Conservation (phyloP, 2,888 invertebrate genomes). For the Diaperis boleti region DNA sequence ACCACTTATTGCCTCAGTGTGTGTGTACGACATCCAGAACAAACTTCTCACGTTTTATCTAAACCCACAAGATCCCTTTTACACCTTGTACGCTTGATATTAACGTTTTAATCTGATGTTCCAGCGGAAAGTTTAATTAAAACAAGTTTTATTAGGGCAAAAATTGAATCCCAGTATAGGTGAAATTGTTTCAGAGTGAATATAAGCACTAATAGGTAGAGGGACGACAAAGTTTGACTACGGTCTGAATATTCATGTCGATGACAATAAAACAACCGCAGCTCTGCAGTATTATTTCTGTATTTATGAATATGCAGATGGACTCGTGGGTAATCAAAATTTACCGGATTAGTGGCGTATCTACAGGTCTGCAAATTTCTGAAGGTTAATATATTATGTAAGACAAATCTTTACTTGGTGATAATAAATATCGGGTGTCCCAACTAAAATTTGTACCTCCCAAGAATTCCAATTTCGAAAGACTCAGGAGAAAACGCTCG, state of each 20-base stretch:
- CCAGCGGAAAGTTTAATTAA: slow-evolving; percentile 30
- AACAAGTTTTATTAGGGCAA: slow-evolving; percentile 11
- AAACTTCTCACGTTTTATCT: slow-evolving; percentile 3
- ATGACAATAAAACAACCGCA: slow-evolving; percentile 34
- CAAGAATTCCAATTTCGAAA: too few species aligned
- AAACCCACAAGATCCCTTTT: slow-evolving; percentile 13
- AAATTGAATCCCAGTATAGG: slow-evolving; percentile 12
- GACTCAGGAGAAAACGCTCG: too few species aligned
- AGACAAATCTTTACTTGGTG: too few species aligned
- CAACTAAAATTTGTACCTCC: too few species aligned
- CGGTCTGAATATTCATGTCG: slow-evolving; percentile 28
- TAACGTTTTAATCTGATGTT: slow-evolving; percentile 18
- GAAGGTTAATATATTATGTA: too few species aligned
- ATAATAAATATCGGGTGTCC: too few species aligned
- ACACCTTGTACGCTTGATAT: slow-evolving; percentile 7
- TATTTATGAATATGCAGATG: slow-evolving; percentile 40
- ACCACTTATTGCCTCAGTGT: slow-evolving; percentile 1
- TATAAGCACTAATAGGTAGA: slow-evolving; percentile 23
- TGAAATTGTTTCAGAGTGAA: slow-evolving; percentile 24
- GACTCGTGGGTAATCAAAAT: slow-evolving; percentile 20
- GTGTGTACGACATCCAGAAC: not conserved
- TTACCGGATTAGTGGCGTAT: too few species aligned
- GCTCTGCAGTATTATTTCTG: slow-evolving; percentile 21
- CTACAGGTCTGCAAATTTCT: too few species aligned
- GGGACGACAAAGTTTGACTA: slow-evolving; percentile 6